Base-by-base conservation (phyloP, 2,113 vertebrate genomes). In the Alethe castanea region DNA sequence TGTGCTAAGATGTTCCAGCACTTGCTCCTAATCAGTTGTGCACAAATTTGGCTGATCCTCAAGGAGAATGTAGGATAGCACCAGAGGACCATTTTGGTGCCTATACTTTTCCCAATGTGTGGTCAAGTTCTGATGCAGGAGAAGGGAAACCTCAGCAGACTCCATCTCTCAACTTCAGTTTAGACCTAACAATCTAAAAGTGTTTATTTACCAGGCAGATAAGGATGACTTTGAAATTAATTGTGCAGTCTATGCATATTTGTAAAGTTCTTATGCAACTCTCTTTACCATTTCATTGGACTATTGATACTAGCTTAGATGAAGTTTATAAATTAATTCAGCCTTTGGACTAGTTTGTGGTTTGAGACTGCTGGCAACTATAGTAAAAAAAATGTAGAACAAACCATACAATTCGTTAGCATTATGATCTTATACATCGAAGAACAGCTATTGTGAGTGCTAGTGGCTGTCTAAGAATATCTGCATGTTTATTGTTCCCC, bases 401-500 rank as follows among this genome's bases (percentile, higher is more conserved):
- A 53, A 88, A 54, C 83, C 71, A 90, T 69, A 28, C 77, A 77
- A 82, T 86, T 96, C 36, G 3, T 72, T 77, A 86, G 65, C 52
- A 87, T 77, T 91, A 80, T 54, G 40, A 72, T 90, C 67, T 53
- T 92, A 65, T 77, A 74, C 19, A 74, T 96, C 91, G 91, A 88
- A 88, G 79, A 90, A 97, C 45, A 91, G 54, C 88, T 94, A 95
- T 56, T 94, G 65, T 95, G 93, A 94, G 38, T 89, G 64, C 81
- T 60, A 93, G 93, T 81, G 47, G 42, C 65, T 93, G 62, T 80
- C 87, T 93, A 94, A 87, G 87, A 97, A 87, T 94, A 94, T 92
- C 85, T 94, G 89, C 77, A 92, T 88, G 94, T 81, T 97, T 97
- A 73, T 74, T 88, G 59, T 94, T 94, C 36, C 81, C 92, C 89